Evolutionary conservation across 2,888 invertebrate genomes (phyloP), one percentile per base, ranked within the genome.

Genomic region (Trichopria drosophilae): DNA sequence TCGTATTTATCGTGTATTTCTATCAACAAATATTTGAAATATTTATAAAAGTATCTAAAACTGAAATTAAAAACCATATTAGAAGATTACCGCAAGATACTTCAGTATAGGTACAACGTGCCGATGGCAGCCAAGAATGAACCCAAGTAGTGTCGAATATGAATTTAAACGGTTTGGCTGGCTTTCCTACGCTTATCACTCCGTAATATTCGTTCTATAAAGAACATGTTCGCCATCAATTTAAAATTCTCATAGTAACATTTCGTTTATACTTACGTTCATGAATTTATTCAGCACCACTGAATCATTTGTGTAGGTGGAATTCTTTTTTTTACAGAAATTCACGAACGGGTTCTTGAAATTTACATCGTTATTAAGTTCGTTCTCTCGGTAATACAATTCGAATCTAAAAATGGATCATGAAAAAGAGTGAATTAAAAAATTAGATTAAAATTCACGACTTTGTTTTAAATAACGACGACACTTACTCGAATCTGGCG

Each of bases 1-100:
- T 88, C 83, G 71, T 88, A 88, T 66, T 81, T 84, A 58, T 81
- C 80, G 67, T 87, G 87, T 12, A 84, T 71, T 70, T 80, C 86
- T 87, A 57, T 58, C 66, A 69, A 49, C 6, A 42, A 36, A 35
- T 34, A 50, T 23, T 37, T 39, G 19, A 12, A 46, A 44, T 6
- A 15, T 24, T 10, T 12, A 23, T 13, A 28, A 5, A 32, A 22
- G 12, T 34, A 26, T 37, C n/a, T n/a, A 4, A n/a, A 3, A 41
- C 23, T 36, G 18, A 13, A 9, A 34, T 39, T 13, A 7, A 31
- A 31, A 22, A 19, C 18, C 16, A 22, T 35, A 22, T 12, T 13
- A 28, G 12, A 51, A 46, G 75, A 77, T 77, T 71, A 80, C 80
- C 65, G 62, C 81, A 81, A 18, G 78, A 74, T 9, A 77, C 56